Conservation (phyloP, 1,140 invertebrate species). For the Thaumetopoea pityocampa region DNA sequence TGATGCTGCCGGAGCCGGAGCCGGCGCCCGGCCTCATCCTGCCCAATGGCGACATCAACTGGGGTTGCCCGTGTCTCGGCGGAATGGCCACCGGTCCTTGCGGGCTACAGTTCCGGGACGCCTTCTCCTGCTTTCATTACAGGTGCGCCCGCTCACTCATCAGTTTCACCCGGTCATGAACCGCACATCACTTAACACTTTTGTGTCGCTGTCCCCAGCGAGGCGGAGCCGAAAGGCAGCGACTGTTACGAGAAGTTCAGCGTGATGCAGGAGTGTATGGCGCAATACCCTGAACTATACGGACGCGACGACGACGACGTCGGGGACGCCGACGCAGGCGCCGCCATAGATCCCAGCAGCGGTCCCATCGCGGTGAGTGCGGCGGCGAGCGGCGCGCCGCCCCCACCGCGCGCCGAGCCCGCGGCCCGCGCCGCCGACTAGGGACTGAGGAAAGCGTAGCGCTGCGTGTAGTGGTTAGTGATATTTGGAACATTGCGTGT, state of each 20-base stretch:
- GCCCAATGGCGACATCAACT: constrained; percentile 95
- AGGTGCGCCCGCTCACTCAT: too few relatives aligned
- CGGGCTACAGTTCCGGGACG: constrained; percentile 93
- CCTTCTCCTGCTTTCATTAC: constrained; percentile 97
- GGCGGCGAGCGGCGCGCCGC: constrained; percentile 1
- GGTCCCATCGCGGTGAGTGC: background rate
- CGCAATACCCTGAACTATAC: constrained; percentile 91
- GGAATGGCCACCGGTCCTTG: constrained; percentile 97
- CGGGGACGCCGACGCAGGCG: constrained; percentile 29
- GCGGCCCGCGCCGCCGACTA: background rate
- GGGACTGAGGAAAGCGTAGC: too few relatives aligned
- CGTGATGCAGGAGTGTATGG: constrained; percentile 95
- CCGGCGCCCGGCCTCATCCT: constrained; percentile 88
- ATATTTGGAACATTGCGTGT: too few relatives aligned
- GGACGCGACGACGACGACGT: constrained; percentile 80
- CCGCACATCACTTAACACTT: too few relatives aligned
- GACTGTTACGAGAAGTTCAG: constrained; percentile 95
- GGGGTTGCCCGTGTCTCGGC: constrained; percentile 97
- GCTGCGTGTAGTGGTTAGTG: too few relatives aligned
- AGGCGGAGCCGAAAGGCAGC: constrained; percentile 87
- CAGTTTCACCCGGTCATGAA: too few relatives aligned
- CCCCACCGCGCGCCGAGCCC: background rate
- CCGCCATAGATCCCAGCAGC: background rate
- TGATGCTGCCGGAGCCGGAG: constrained; percentile 84
- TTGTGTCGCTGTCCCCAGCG: constrained; percentile 62